Evolutionary conservation across 2,888 invertebrate species (phyloP), one percentile per base, ranked within the genome.

Genomic region (Lamellibrachia columna): DNA sequence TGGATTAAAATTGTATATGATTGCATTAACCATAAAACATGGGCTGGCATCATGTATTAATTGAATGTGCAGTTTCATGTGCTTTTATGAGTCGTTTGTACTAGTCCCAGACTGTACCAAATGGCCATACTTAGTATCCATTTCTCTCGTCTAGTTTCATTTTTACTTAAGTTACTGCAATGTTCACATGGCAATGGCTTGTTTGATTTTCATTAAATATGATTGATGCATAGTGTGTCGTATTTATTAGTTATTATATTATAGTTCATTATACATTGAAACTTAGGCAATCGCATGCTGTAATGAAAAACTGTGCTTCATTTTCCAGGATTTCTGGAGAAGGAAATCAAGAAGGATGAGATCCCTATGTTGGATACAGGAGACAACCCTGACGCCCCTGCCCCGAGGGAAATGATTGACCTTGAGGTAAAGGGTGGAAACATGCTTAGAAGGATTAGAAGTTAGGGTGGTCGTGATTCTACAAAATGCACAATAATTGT

Each of bases 341-440:
- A 99, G 96, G 99, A 99, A 97, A 99, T 99, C 95, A 98, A 98
- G 95, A 99, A 98, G 95, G 99, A 99, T 97, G 99, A 98, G 4
- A 99, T 99, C 95, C 99, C 99, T 0, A 99, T 99, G 98, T 97
- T 99, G 96, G 99, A 99, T 96, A 99, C 99, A 0, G 99, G 99
- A 4, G 99, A 99, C 96, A 99, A 98, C 96, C 99, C 99, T 0
- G 99, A 99, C 97, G 99, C 99, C 15, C 99, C 99, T 0, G 99
- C 99, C 95, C 99, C 99, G 0, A 97, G 99, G 94, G 99, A 99
- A 97, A 99, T 99, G 99, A 99, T 99, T 90, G 94, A 94, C 92
- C 92, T 94, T 11, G 94, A 94, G 92, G 94, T 94, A 92, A 60
- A 75, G 2, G 15, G 15, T 40, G 40, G 40, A 15, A 90, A 90